phyloP scores from a whole-genome alignment of 2,113 vertebrate genomes.

The Nematolebias whitei region DNA sequence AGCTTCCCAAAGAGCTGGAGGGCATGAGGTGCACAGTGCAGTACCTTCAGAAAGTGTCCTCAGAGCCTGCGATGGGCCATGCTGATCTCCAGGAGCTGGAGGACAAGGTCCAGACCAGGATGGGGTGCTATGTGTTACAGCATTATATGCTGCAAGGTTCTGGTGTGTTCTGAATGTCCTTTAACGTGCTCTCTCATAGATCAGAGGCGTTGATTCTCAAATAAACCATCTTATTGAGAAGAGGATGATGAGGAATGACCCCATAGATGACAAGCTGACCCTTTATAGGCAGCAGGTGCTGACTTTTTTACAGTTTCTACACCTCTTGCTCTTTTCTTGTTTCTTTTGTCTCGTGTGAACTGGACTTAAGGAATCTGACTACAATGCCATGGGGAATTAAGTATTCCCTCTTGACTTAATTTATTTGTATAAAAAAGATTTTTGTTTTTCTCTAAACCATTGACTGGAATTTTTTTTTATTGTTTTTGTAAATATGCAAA shows the following conservation, averaged over 20 bases:
- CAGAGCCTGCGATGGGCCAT: conserved; percentile 91
- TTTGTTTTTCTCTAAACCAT: background rate
- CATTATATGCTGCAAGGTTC: too few relatives aligned
- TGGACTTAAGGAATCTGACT: background rate
- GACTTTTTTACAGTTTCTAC: conserved; percentile 6
- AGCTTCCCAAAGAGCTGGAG: conserved; percentile 91
- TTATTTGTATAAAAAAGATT: background rate
- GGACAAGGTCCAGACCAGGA: conserved; percentile 80
- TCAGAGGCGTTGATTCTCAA: conserved; percentile 85
- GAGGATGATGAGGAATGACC: conserved; percentile 91
- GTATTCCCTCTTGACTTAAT: background rate
- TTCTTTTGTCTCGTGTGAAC: background rate
- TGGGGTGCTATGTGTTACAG: background rate
- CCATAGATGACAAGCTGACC: conserved; percentile 91
- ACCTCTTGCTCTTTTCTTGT: background rate
- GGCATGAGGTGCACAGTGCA: conserved; percentile 83
- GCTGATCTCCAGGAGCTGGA: conserved; percentile 88
- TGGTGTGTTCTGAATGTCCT: background rate
- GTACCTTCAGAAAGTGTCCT: conserved; percentile 89
- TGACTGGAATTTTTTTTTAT: background rate
- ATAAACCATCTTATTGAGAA: conserved; percentile 94
- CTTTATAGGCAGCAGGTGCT: conserved; percentile 93
- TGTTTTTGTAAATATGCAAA: background rate
- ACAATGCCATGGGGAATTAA: background rate
- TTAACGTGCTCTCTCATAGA: conserved; percentile 69